Conservation (phyloP, 2,888 invertebrate genomes). For the Trachelus stipa region DNA sequence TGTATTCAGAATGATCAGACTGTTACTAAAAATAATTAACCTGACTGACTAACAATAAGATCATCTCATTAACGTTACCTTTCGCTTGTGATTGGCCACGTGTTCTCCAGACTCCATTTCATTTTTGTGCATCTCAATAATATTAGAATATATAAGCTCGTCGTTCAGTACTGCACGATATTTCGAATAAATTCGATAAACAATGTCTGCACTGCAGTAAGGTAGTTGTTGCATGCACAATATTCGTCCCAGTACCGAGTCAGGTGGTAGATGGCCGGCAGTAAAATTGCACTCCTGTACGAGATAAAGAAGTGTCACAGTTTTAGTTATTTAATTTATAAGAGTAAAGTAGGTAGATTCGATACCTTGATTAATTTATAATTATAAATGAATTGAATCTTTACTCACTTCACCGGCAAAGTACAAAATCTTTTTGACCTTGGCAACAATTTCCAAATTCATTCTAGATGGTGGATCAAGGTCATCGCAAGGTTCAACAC, state of each 20-base stretch:
- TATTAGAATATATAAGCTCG: conserved; percentile 47
- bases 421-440: conserved; percentile 34
- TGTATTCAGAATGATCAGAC: background rate
- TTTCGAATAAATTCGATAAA: conserved; percentile 58
- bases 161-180: conserved; percentile 44
- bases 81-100: background rate
- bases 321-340: background rate
- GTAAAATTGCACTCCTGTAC: conserved; percentile 44
- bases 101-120: background rate
- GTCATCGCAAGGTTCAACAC: background rate
- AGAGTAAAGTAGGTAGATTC: background rate
- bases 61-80: background rate
- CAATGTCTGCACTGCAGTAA: conserved; percentile 57
- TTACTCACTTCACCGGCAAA: conserved; percentile 27
- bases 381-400: background rate
- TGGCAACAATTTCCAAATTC: conserved; percentile 28
- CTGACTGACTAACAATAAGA: background rate
- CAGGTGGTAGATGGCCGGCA: conserved; percentile 63
- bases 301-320: background rate
- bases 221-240: conserved; percentile 70
- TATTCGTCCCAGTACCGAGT: conserved; percentile 73
- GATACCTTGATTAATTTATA: background rate
- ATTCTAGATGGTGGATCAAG: conserved; percentile 25
- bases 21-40: background rate
- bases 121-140: conserved; percentile 30